phyloP scores from a whole-genome alignment of 1,140 invertebrate genomes.

The Dendrolimus punctatus region DNA sequence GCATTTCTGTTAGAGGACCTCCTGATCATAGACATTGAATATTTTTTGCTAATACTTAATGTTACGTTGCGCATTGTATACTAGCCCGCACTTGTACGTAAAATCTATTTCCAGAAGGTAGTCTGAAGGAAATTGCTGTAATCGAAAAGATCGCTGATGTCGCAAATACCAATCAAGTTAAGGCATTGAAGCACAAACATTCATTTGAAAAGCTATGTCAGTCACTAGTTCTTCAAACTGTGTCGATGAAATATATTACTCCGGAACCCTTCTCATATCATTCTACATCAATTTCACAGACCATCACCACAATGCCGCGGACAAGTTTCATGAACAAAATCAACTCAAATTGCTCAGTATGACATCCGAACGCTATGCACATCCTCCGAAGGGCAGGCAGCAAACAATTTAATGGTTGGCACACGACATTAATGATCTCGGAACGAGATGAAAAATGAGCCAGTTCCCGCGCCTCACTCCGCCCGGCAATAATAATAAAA shows the following conservation, averaged over 20 bases:
- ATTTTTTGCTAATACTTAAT: too few relatives aligned
- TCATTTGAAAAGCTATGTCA: too few relatives aligned
- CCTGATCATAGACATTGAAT: not conserved
- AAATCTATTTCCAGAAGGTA: too few relatives aligned
- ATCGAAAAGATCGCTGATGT: too few relatives aligned
- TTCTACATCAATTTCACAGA: not conserved
- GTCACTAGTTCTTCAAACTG: too few relatives aligned
- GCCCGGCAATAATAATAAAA: constrained; percentile 41
- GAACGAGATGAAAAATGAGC: constrained; percentile 22
- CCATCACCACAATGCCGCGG: not conserved
- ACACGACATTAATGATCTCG: constrained; percentile 31
- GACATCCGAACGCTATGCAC: constrained; percentile 5
- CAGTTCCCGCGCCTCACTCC: constrained; percentile 6
- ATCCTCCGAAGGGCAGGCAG: constrained; percentile 6
- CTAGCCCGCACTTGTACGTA: too few relatives aligned
- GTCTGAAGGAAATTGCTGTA: too few relatives aligned
- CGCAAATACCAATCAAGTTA: too few relatives aligned
- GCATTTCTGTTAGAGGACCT: not conserved
- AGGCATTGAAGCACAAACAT: too few relatives aligned
- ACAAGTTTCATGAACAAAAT: constrained; percentile 1
- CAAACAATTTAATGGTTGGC: constrained; percentile 48
- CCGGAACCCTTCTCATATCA: not conserved
- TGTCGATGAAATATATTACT: too few relatives aligned
- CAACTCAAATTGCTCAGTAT: constrained; percentile 4
- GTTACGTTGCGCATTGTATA: too few relatives aligned